A percentile compares a stretch with the other conserved stretches of the same genome.
Conservation (phyloP, 2,888 invertebrate genomes). For the Melanchra persicariae region DNA sequence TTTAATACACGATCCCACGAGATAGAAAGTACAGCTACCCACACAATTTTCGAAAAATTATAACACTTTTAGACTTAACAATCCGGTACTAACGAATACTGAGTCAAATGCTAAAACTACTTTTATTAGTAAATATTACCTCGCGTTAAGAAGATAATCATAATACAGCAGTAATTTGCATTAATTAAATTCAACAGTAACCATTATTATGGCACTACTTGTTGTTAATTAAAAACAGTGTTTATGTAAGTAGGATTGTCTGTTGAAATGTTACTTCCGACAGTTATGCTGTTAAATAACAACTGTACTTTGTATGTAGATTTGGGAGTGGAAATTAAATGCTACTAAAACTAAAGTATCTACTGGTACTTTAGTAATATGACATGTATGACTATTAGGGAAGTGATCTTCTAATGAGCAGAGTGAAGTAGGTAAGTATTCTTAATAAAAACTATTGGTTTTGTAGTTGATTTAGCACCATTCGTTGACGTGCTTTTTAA, state of each 20-base stretch:
- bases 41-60: slow-evolving; percentile 20
- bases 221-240: slow-evolving; percentile 67
- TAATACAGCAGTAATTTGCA: slow-evolving; percentile 74
- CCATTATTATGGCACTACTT: slow-evolving; percentile 67
- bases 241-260: slow-evolving; percentile 63
- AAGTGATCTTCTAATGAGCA: background rate
- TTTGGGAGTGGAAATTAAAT: slow-evolving; percentile 16
- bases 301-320: slow-evolving; percentile 31
- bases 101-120: slow-evolving; percentile 4
- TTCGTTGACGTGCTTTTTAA: background rate
- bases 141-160: slow-evolving; percentile 70
- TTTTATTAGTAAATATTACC: slow-evolving; percentile 53
- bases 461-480: too few species aligned
- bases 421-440: background rate
- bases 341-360: too few species aligned
- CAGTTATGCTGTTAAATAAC: slow-evolving; percentile 15
- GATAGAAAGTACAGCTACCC: slow-evolving; percentile 20
- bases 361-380: background rate
- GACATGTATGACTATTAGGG: background rate
- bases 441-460: too few species aligned
- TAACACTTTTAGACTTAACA: slow-evolving; percentile 39
- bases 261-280: slow-evolving; percentile 51
- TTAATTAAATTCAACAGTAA: slow-evolving; percentile 73
- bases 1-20: background rate
- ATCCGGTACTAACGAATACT: slow-evolving; percentile 42